Percentiles rank a stretch among this genome's conserved stretches.
phyloP scores from a whole-genome alignment of 2,113 vertebrate genomes.

The Alosa alosa region DNA sequence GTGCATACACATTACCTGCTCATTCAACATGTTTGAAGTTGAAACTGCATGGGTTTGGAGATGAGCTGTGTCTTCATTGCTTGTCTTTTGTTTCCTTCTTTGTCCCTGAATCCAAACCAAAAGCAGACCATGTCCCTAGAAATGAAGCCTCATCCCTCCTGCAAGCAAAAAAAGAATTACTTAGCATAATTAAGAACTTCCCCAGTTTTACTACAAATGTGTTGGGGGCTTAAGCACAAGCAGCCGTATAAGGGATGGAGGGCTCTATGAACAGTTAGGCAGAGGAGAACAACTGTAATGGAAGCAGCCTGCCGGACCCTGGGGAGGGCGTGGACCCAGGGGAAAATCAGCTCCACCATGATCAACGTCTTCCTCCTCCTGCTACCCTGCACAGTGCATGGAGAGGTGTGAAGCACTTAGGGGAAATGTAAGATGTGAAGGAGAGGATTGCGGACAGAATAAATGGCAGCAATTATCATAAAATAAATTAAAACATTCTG shows the following conservation, averaged over 20 bases:
- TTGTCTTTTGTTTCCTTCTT: neutral
- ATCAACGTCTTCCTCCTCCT: slow-evolving; percentile 39
- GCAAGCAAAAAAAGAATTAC: neutral
- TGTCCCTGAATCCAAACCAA: neutral
- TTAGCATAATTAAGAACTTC: slow-evolving; percentile 44
- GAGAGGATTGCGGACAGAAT: neutral
- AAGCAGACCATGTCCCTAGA: neutral
- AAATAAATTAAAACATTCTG: neutral
- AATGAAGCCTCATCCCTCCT: slow-evolving; percentile 7
- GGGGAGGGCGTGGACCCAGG: slow-evolving; percentile 17
- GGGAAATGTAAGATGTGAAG: neutral
- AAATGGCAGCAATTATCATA: neutral
- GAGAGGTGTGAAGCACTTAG: neutral
- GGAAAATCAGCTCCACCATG: slow-evolving; percentile 35
- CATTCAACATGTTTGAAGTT: neutral
- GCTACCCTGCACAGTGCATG: neutral
- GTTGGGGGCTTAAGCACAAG: slow-evolving; percentile 36
- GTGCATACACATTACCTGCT: neutral
- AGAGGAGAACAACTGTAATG: slow-evolving; percentile 27
- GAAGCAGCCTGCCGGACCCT: slow-evolving; percentile 34
- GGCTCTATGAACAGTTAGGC: slow-evolving; percentile 21
- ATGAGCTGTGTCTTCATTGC: neutral
- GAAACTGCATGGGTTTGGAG: neutral
- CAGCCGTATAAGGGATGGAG: slow-evolving; percentile 25
- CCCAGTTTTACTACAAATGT: slow-evolving; percentile 40